These are phyloP conservation scores for Pterocles gutturalis DNA, from an alignment of 2,113 vertebrate species.

Conservation along the genomic window DNA sequence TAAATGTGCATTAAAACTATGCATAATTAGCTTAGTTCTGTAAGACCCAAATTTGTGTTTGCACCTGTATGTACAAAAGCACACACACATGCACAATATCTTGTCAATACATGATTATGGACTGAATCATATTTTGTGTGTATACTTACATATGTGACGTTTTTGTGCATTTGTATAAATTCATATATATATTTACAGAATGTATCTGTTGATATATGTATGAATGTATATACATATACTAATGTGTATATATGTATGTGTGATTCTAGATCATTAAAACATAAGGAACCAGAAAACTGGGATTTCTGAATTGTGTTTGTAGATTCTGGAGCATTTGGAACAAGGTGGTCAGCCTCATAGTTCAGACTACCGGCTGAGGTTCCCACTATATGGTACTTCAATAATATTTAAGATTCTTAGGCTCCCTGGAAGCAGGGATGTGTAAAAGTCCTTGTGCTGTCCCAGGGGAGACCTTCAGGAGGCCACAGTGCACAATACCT, in stretches of 20 bases:
- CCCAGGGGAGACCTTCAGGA: not conserved
- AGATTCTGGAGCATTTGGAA: not conserved
- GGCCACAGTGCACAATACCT: accelerated
- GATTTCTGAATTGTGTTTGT: not conserved
- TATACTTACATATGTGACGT: not conserved
- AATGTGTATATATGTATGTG: not conserved
- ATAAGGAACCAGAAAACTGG: not conserved
- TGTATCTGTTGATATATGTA: not conserved
- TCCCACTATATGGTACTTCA: not conserved
- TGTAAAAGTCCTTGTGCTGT: not conserved
- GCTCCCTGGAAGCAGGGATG: not conserved
- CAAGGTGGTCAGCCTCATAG: not conserved
- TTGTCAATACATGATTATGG: not conserved
- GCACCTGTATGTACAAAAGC: not conserved
- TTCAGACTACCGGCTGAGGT: not conserved
- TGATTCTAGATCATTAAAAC: not conserved
- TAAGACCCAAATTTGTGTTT: not conserved
- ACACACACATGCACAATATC: not conserved
- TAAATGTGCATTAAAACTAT: not conserved
- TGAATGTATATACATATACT: not conserved
- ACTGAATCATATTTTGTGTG: not conserved
- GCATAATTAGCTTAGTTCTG: not conserved
- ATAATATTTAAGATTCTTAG: not conserved
- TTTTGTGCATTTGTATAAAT: not conserved
- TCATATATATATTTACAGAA: not conserved